Evolutionary conservation across 2,797 vertebrate species (phyloP).

Genomic region (Myiotriccus ornatus): DNA sequence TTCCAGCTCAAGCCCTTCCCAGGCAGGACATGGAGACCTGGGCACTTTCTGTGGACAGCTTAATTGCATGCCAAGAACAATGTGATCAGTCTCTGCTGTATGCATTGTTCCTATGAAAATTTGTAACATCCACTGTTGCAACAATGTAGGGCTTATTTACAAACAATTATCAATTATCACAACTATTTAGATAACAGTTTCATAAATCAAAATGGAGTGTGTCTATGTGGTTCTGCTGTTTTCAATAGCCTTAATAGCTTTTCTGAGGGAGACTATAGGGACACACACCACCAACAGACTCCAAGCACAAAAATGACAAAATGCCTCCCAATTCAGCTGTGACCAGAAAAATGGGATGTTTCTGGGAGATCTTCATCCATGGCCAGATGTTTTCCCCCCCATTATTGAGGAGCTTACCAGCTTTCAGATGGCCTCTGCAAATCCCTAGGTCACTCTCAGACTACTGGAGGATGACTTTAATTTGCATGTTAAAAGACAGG

Average conservation of each 20-base stretch:
- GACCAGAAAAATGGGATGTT: conserved; percentile 77
- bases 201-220: not conserved
- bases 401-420: conserved; percentile 36
- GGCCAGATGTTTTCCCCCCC: conserved; percentile 57
- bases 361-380: conserved; percentile 80
- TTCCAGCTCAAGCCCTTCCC: not conserved
- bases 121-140: not conserved
- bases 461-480: conserved; percentile 82
- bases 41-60: not conserved
- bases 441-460: conserved; percentile 79
- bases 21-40: not conserved
- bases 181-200: conserved; percentile 33
- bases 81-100: not conserved
- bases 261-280: not conserved
- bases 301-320: conserved; percentile 28
- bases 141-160: not conserved
- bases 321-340: conserved; percentile 77
- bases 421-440: conserved; percentile 70
- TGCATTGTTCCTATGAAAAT: not conserved
- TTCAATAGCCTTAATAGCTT: not conserved
- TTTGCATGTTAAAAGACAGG: conserved; percentile 85
- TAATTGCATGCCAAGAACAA: not conserved
- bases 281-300: not conserved
- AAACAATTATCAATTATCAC: not conserved
- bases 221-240: not conserved